These are phyloP conservation scores for Drosophila pseudoananassae DNA, from an alignment of 1,140 invertebrate genomes.

Conservation along the genomic window DNA sequence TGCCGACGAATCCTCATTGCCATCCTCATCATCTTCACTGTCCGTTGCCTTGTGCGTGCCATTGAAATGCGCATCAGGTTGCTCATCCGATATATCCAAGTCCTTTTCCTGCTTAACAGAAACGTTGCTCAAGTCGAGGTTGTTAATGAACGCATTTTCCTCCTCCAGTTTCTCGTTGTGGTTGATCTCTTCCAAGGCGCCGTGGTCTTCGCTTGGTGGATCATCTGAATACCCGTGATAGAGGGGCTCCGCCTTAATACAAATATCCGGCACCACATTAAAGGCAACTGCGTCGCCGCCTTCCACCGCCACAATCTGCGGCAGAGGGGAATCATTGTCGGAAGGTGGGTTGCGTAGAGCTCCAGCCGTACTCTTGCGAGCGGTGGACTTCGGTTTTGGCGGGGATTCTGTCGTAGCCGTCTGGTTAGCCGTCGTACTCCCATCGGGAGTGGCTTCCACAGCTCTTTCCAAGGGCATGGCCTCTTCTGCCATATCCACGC, in stretches of 20 bases:
- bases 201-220: slow-evolving; percentile 12
- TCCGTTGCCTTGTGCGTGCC: slow-evolving; percentile 23
- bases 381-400: slow-evolving; percentile 41
- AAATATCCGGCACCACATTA: slow-evolving; percentile 22
- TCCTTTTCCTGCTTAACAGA: slow-evolving; percentile 69
- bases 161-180: slow-evolving; percentile 60
- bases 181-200: slow-evolving; percentile 39
- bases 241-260: slow-evolving; percentile 70
- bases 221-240: slow-evolving; percentile 64
- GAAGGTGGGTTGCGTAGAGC: not conserved
- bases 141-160: slow-evolving; percentile 61
- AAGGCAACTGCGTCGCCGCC: slow-evolving; percentile 48
- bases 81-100: slow-evolving; percentile 55
- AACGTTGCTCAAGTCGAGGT: slow-evolving; percentile 64
- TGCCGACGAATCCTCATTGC: slow-evolving; percentile 59
- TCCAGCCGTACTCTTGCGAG: slow-evolving; percentile 61
- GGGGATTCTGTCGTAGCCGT: not conserved
- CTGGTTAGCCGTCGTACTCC: not conserved
- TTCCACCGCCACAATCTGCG: slow-evolving; percentile 64
- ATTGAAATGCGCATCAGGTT: slow-evolving; percentile 37
- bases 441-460: slow-evolving; percentile 43
- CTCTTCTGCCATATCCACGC: slow-evolving; percentile 69
- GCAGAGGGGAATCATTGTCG: slow-evolving; percentile 20
- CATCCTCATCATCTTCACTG: slow-evolving; percentile 49
- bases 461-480: slow-evolving; percentile 38